These are phyloP conservation scores for Coptotermes formosanus DNA, from an alignment of 1,140 invertebrate genomes.

Conservation along the genomic window DNA sequence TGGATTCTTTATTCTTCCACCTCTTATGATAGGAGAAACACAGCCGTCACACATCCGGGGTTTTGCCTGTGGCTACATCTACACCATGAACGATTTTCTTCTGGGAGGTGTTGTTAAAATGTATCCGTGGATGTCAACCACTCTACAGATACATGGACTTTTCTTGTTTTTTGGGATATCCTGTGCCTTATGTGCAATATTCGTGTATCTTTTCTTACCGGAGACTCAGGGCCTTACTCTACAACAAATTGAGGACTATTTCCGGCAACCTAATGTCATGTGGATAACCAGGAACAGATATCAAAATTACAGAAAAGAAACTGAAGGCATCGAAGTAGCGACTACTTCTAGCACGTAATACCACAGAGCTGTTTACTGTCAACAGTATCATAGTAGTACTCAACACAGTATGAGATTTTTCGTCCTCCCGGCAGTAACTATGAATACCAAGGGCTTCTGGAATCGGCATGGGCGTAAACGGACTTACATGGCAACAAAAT, in stretches of 20 bases:
- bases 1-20: slow-evolving; percentile 66
- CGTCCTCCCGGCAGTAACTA: too few species aligned
- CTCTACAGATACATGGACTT: slow-evolving; percentile 60
- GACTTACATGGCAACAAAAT: too few species aligned
- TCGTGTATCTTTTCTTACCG: slow-evolving; percentile 71
- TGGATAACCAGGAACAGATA: slow-evolving; percentile 49
- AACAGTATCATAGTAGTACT: too few species aligned
- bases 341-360: background rate
- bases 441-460: too few species aligned
- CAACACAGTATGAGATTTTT: too few species aligned
- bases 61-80: slow-evolving; percentile 65
- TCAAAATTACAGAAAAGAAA: background rate
- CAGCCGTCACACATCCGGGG: slow-evolving; percentile 65
- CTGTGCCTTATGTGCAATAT: slow-evolving; percentile 55
- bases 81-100: slow-evolving; percentile 63
- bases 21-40: slow-evolving; percentile 68
- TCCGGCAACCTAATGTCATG: slow-evolving; percentile 61
- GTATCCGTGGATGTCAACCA: slow-evolving; percentile 60
- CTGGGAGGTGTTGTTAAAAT: slow-evolving; percentile 72
- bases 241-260: slow-evolving; percentile 78
- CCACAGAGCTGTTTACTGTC: too few species aligned
- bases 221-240: slow-evolving; percentile 79
- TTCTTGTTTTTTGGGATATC: slow-evolving; percentile 71
- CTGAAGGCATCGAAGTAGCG: background rate
- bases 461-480: too few species aligned